Conservation (phyloP, 2,888 invertebrate genomes). For the Patella pellucida region DNA sequence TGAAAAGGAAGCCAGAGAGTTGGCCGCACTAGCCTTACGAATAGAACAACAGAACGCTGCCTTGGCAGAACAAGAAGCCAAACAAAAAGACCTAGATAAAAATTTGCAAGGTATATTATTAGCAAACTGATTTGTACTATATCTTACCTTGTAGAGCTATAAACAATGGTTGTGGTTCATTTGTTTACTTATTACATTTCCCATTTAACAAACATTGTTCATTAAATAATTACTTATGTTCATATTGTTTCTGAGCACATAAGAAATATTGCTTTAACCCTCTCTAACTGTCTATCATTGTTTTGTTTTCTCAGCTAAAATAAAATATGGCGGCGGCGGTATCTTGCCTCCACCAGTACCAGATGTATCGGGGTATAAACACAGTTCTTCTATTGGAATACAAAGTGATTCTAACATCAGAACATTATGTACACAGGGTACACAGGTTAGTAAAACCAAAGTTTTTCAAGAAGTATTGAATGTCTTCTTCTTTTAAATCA, state of each 20-base stretch:
- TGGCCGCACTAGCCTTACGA: background rate
- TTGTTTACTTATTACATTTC: too few species aligned
- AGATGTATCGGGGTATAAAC: background rate
- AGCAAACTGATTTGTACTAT: too few species aligned
- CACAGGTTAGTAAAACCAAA: background rate
- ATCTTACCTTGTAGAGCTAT: too few species aligned
- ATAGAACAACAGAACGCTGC: slow-evolving; percentile 19
- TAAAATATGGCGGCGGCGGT: background rate
- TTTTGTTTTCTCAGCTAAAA: too few species aligned
- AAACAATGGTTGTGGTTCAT: too few species aligned
- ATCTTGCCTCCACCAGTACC: background rate
- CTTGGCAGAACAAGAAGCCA: slow-evolving; percentile 1
- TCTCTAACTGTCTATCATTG: too few species aligned
- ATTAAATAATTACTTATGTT: too few species aligned
- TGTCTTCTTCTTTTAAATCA: too few species aligned
- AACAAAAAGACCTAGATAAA: background rate
- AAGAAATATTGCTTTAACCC: too few species aligned
- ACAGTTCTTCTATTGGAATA: background rate
- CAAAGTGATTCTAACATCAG: background rate
- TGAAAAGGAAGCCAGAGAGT: slow-evolving; percentile 36
- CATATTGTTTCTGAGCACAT: too few species aligned
- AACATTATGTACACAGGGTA: slow-evolving; percentile 1
- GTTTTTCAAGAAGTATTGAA: too few species aligned
- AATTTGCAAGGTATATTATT: background rate
- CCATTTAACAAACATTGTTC: too few species aligned